Base-by-base conservation (phyloP, 2,113 vertebrate species). In the Tyrannus savana region DNA sequence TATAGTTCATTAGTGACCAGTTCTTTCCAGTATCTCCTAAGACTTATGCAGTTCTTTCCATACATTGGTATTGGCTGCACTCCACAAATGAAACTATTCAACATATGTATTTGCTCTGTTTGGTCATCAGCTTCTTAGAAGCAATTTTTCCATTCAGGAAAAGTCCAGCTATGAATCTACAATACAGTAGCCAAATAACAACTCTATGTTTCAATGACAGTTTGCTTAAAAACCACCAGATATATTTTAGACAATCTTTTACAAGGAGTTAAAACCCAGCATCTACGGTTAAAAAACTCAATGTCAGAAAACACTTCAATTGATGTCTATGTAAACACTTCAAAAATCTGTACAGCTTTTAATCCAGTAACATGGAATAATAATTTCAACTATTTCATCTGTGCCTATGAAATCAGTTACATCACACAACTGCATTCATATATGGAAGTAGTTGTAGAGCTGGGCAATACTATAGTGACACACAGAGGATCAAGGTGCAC, bases 11-110 rank as follows among this genome's bases (percentile, higher is more conserved):
- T 88, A 89, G 44, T 87, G 90, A 94, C 66, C 35, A 95, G 33
- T 74, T 82, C 62, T 94, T 97, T 93, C 73, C 89, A 84, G 46
- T 89, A 79, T 87, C 66, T 75, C 78, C 49, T 64, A 90, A 55
- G 77, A 76, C 16, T 75, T 69, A 60, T 0, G 44, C 42, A 86
- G 30, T 94, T 82, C 50, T 89, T 95, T 96, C 93, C 91, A 80
- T 17, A 66, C 21, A 63, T 12, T 82, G 47, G 33, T 87, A 80
- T 35, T 91, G 88, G 91, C 84, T 90, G 69, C 56, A 63, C 35
- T 77, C 69, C 83, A 88, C 62, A 90, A 91, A 88, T 56, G 16
- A 78, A 84, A 78, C 50, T 89, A 59, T 42, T 89, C 44, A 69
- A 68, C 60, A 68, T 39, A 91, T 8, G 56, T 24, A 90, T 86